Conservation (phyloP, 2,888 invertebrate species). For the Nephrotoma flavescens region DNA sequence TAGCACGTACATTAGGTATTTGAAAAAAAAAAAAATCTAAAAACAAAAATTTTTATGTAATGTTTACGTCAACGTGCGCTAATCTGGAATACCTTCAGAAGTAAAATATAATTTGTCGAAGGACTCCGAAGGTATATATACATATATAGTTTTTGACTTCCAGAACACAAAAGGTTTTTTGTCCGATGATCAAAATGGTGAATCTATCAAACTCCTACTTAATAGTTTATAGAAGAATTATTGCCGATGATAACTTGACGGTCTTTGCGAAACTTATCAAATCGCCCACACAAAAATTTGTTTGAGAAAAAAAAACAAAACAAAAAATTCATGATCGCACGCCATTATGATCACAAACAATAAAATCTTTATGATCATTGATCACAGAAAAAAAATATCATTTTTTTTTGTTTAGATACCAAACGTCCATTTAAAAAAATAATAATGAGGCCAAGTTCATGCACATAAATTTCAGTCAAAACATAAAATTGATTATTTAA, state of each 20-base stretch:
- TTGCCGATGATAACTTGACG: background rate
- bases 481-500: background rate
- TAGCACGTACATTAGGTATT: no score
- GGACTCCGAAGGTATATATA: background rate
- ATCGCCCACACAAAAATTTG: background rate
- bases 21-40: background rate
- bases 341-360: background rate
- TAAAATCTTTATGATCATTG: background rate
- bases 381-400: background rate
- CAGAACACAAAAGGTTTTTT: background rate
- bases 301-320: background rate
- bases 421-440: background rate
- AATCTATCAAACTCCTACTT: background rate
- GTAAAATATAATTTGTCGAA: background rate
- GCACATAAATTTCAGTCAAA: background rate
- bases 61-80: background rate
- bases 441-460: background rate
- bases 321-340: background rate
- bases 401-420: background rate
- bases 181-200: background rate
- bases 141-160: background rate
- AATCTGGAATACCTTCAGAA: background rate
- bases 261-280: background rate
- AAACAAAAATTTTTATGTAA: background rate
- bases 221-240: background rate